phyloP scores from a whole-genome alignment of 2,888 invertebrate species.

The Entomobrya multifasciata region DNA sequence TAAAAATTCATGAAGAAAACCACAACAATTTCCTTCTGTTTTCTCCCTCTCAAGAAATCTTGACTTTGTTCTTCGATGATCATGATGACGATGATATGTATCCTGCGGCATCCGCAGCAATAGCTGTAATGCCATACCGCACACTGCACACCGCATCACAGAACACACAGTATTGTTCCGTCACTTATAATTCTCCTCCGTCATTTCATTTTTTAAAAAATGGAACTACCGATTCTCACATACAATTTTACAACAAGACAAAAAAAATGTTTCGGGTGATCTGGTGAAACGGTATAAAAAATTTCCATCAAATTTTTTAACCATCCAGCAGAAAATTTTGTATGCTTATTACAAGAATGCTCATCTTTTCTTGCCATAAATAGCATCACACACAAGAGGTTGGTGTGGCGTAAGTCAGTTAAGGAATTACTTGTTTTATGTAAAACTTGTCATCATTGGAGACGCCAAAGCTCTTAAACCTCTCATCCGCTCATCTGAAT shows the following conservation, averaged over 20 bases:
- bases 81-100: too few relatives aligned
- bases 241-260: background rate
- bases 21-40: constrained; percentile 64
- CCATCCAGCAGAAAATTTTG: background rate
- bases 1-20: constrained; percentile 73
- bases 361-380: constrained; percentile 6
- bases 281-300: constrained; percentile 5
- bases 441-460: constrained; percentile 54
- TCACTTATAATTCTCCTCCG: too few relatives aligned
- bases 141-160: background rate
- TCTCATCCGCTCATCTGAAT: constrained; percentile 70
- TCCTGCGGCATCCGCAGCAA: constrained; percentile 54
- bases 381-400: constrained; percentile 5
- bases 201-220: background rate
- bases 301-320: background rate
- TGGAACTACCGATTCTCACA: too few relatives aligned
- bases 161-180: constrained; percentile 17
- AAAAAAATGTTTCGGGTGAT: too few relatives aligned
- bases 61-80: constrained; percentile 32
- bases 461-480: constrained; percentile 70
- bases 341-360: background rate
- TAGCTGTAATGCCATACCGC: constrained; percentile 12
- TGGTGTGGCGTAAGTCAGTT: constrained; percentile 14
- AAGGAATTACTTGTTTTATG: constrained; percentile 44
- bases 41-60: constrained; percentile 28